Percentiles rank a stretch among this genome's conserved stretches.
Conservation (phyloP, 2,113 vertebrate species). For the Parus major region DNA sequence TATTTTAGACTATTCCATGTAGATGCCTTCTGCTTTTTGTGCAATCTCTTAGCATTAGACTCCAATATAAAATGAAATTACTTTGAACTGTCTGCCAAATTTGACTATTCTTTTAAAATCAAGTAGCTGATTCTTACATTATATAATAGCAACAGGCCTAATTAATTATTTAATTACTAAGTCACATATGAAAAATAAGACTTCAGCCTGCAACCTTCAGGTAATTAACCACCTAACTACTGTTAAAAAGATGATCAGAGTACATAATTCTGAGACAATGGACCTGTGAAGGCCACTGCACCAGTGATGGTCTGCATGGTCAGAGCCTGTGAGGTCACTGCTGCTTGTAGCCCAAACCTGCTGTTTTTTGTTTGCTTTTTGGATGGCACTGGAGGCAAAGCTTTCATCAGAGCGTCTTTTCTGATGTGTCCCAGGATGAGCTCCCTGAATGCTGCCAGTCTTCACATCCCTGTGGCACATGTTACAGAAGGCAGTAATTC, state of each 20-base stretch:
- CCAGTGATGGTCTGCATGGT: rapidly evolving
- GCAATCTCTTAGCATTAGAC: conserved; percentile 6
- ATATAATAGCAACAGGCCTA: background rate
- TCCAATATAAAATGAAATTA: conserved; percentile 32
- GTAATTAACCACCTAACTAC: background rate
- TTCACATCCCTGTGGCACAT: background rate
- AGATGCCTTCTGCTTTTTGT: conserved; percentile 48
- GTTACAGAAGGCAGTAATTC: rapidly evolving
- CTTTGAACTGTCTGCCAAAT: conserved; percentile 34
- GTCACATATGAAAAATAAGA: background rate
- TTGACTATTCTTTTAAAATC: conserved; percentile 27
- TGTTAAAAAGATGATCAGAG: background rate
- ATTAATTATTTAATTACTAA: conserved; percentile 42
- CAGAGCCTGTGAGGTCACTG: background rate
- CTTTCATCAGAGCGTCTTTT: background rate
- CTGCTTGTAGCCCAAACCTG: background rate
- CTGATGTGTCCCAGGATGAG: background rate
- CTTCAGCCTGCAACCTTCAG: background rate
- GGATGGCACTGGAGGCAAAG: background rate
- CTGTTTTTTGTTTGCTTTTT: background rate
- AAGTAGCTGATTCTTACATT: conserved; percentile 10
- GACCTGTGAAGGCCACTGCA: background rate
- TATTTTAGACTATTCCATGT: conserved; percentile 50
- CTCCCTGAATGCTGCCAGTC: rapidly evolving
- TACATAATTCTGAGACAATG: background rate